A percentile compares a stretch with the other conserved stretches of the same genome.
Conservation (phyloP, 1,140 invertebrate genomes). For the Meloidogyne hapla region DNA sequence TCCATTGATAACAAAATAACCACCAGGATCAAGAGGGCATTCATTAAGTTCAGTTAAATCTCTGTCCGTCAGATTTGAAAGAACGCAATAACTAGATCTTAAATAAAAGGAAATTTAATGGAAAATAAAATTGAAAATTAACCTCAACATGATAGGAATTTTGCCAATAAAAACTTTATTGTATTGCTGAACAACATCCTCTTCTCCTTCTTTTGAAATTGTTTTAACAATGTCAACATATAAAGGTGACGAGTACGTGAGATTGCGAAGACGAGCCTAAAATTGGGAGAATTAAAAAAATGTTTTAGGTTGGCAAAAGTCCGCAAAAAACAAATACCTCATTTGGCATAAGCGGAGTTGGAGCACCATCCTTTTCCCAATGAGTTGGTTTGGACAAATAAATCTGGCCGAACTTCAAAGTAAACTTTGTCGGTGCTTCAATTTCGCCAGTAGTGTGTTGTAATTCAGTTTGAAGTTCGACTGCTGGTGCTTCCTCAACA, state of each 20-base stretch:
- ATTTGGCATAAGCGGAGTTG: slow-evolving; percentile 98
- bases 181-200: slow-evolving; percentile 86
- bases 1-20: slow-evolving; percentile 93
- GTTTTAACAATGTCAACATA: slow-evolving; percentile 98
- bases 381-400: slow-evolving; percentile 97
- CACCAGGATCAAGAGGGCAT: slow-evolving; percentile 94
- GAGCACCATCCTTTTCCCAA: slow-evolving; percentile 98
- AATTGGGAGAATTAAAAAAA: slow-evolving; percentile 18
- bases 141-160: slow-evolving; percentile 95
- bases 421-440: slow-evolving; percentile 74
- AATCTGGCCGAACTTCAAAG: slow-evolving; percentile 96
- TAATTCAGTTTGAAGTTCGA: slow-evolving; percentile 93
- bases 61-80: slow-evolving; percentile 89
- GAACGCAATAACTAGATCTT: slow-evolving; percentile 85
- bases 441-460: slow-evolving; percentile 78
- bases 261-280: slow-evolving; percentile 58
- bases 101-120: slow-evolving; percentile 12
- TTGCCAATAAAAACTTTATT: slow-evolving; percentile 98
- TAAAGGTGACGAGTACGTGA: slow-evolving; percentile 84
- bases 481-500: slow-evolving; percentile 94
- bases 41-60: slow-evolving; percentile 98
- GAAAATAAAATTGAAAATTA: not conserved
- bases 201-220: slow-evolving; percentile 82
- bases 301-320: not conserved
- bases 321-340: slow-evolving; percentile 73